phyloP scores from a whole-genome alignment of 2,888 invertebrate species.

The Yponomeuta malinellus region DNA sequence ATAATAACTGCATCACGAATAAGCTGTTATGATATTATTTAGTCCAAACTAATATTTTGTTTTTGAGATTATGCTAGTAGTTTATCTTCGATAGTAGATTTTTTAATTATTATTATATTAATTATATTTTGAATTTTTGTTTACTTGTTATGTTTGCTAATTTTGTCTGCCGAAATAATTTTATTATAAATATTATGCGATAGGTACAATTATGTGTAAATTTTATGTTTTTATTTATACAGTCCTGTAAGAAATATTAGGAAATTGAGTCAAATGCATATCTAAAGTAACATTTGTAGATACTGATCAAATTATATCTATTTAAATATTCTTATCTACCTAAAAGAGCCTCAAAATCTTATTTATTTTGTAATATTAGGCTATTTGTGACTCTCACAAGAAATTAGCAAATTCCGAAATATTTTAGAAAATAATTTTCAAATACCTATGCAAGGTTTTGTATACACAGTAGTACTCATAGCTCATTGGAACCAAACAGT shows the following conservation, averaged over 20 bases:
- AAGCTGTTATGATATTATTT: constrained; percentile 25
- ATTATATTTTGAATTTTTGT: constrained; percentile 27
- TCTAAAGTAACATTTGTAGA: constrained; percentile 57
- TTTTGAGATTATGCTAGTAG: constrained; percentile 19
- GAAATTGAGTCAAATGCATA: constrained; percentile 59
- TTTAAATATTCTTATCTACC: background rate
- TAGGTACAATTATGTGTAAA: constrained; percentile 48
- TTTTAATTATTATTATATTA: background rate
- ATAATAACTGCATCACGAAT: constrained; percentile 34
- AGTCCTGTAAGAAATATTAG: constrained; percentile 47
- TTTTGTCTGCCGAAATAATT: constrained; percentile 48
- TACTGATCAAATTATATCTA: constrained; percentile 49
- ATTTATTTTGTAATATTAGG: background rate
- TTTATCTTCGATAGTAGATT: constrained; percentile 12
- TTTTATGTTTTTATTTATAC: constrained; percentile 64
- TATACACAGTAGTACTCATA: background rate
- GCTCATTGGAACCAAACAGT: background rate
- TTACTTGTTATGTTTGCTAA: constrained; percentile 68
- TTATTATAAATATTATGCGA: constrained; percentile 37
- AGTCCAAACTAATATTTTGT: constrained; percentile 24
- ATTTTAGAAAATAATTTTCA: background rate
- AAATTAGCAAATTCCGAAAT: background rate
- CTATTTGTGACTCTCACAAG: background rate
- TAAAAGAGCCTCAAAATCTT: background rate
- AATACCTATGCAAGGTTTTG: background rate